Base-by-base conservation (phyloP, 2,113 vertebrate species). In the Rhinolophus ferrumequinum region DNA sequence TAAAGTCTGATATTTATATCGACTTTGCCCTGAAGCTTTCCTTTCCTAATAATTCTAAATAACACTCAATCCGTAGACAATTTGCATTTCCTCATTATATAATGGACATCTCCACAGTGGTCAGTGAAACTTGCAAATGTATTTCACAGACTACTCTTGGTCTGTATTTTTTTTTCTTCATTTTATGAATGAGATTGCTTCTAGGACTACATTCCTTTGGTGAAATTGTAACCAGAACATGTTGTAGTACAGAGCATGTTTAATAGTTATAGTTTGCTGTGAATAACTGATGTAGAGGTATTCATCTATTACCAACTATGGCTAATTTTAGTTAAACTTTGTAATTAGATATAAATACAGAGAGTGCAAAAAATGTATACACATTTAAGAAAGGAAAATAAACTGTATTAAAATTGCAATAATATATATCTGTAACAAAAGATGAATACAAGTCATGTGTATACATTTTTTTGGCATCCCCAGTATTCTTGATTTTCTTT, bases 281-380 rank as follows among this genome's bases (percentile, higher is more conserved):
- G 50, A 77, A 80, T 1, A 70, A 52, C 22, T 73, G 60, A 64
- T 70, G 9, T 52, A 26, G 11, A 88, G 3, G 33, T 58, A 75
- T 26, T 79, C 24, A 52, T 67, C 22, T 73, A 21, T 52, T 13
- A 88, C 33, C 10, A 62, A 38, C 50, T 75, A 8, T 69, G 11
- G 80, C 18, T 66, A 41, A 38, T 92, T 95, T 56, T 93, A 76
- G 14, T 81, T 90, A 87, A 60, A 93, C 19, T 52, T 96, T 35
- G 2, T 54, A 85, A 22, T 58, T 77, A 14, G 24, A 21, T 84
- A 1, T 77, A 87, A 47, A 14, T 52, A 44, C 41, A 44, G 41
- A 44, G 5, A 6, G 6, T 44, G 41, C 41, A 4, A 44, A 44
- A 44, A 44, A 44, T 44, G 41, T 44, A 44, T 44, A 44, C 5